phyloP scores from a whole-genome alignment of 1,140 invertebrate species.

The Trichonephila clavipes region DNA sequence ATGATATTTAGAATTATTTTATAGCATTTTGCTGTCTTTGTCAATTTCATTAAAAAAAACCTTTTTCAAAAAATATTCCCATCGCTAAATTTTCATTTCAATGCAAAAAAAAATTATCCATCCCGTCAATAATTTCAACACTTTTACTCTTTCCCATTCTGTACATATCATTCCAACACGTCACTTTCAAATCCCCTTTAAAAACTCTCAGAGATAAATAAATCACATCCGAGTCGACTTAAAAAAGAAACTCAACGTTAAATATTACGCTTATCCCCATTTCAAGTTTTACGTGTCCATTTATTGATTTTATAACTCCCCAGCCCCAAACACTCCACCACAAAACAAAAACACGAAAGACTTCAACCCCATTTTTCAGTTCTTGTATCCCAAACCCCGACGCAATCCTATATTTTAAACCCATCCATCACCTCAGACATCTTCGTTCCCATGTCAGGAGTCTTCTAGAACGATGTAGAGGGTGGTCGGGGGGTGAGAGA shows the following conservation, averaged over 20 bases:
- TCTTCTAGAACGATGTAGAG: not conserved
- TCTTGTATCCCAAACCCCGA: not conserved
- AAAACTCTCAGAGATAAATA: not conserved
- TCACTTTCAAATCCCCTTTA: not conserved
- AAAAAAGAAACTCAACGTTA: not conserved
- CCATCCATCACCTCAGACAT: constrained; percentile 7
- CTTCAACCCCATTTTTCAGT: constrained; percentile 19
- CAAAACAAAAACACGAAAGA: constrained; percentile 21
- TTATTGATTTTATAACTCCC: not conserved
- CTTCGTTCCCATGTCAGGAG: constrained; percentile 1
- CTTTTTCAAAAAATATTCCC: no score
- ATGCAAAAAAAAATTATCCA: no score
- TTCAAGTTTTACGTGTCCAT: not conserved
- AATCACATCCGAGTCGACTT: not conserved
- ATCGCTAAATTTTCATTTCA: no score
- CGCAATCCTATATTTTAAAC: constrained; percentile 32
- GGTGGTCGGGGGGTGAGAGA: not conserved
- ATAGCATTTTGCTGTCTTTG: no score
- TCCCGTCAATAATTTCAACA: no score
- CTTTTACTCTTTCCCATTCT: no score
- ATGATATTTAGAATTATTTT: no score
- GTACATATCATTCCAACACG: not conserved
- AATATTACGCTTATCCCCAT: not conserved
- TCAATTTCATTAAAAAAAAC: no score
- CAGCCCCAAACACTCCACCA: not conserved